phyloP scores from a whole-genome alignment of 2,888 invertebrate genomes.

The Microchrysa polita region DNA sequence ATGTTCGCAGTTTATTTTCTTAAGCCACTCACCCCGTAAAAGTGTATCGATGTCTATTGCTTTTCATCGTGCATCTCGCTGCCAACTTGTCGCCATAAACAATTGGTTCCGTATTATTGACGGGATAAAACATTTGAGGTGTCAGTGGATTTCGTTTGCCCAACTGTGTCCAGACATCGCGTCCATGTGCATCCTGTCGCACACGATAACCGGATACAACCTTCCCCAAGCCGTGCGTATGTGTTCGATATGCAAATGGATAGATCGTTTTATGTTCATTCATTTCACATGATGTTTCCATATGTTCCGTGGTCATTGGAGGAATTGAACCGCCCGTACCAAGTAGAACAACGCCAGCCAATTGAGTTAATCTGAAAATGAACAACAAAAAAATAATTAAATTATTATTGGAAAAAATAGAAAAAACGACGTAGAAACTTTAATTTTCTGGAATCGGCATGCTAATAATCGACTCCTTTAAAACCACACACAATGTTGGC shows the following conservation, averaged over 20 bases:
- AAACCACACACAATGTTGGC: too few relatives aligned
- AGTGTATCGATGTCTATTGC: slow-evolving; percentile 71
- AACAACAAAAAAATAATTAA: too few relatives aligned
- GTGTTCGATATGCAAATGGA: slow-evolving; percentile 95
- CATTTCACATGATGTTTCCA: slow-evolving; percentile 91
- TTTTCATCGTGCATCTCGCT: slow-evolving; percentile 92
- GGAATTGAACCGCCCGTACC: slow-evolving; percentile 87
- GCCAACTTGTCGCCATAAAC: slow-evolving; percentile 79
- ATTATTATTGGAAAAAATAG: too few relatives aligned
- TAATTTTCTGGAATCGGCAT: too few relatives aligned
- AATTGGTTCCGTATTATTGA: slow-evolving; percentile 72
- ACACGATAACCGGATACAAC: slow-evolving; percentile 87
- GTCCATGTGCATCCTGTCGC: slow-evolving; percentile 66
- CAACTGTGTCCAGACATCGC: slow-evolving; percentile 81
- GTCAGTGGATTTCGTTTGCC: slow-evolving; percentile 88
- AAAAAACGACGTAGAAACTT: too few relatives aligned
- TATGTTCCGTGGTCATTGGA: slow-evolving; percentile 75
- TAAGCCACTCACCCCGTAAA: slow-evolving; percentile 74
- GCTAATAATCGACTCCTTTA: too few relatives aligned
- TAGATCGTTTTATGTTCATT: slow-evolving; percentile 83
- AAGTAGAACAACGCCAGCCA: slow-evolving; percentile 90
- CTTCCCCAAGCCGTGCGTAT: slow-evolving; percentile 90
- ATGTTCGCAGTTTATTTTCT: too few relatives aligned
- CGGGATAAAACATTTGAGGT: slow-evolving; percentile 95
- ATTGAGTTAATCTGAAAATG: slow-evolving; percentile 75